Conservation (phyloP, 2,797 vertebrate species). For the Nannoperca obscura region DNA sequence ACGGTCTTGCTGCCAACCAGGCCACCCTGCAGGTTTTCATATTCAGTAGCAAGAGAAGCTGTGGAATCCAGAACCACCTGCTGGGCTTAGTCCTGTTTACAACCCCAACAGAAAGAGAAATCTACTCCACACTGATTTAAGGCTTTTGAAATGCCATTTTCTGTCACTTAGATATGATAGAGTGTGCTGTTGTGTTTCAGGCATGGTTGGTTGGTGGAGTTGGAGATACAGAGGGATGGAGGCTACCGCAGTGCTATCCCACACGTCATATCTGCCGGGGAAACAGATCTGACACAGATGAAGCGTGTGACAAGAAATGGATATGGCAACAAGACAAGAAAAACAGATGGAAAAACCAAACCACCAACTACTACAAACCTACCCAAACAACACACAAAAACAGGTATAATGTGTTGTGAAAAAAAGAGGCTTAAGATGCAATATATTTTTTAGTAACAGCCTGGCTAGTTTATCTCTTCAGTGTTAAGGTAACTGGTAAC, state of each 20-base stretch:
- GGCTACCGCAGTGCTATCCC: conserved; percentile 43
- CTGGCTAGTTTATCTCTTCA: conserved; percentile 12
- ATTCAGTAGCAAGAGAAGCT: conserved; percentile 40
- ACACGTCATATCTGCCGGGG: conserved; percentile 48
- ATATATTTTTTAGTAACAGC: conserved; percentile 6
- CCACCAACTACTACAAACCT: conserved; percentile 11
- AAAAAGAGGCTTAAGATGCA: conserved; percentile 19
- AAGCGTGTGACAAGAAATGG: conserved; percentile 54
- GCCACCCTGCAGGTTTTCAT: conserved; percentile 49
- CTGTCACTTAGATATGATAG: conserved; percentile 69
- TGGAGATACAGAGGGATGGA: conserved; percentile 48
- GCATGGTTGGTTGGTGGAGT: conserved; percentile 45
- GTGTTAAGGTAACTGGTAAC: conserved; percentile 48
- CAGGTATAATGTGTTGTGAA: background rate
- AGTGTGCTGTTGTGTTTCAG: conserved; percentile 60
- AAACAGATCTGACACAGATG: conserved; percentile 63
- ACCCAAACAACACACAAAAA: conserved; percentile 18
- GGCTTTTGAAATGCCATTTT: conserved; percentile 66
- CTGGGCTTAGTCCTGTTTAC: conserved; percentile 57
- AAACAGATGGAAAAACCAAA: conserved; percentile 48
- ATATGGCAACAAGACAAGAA: conserved; percentile 45
- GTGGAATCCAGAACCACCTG: conserved; percentile 52
- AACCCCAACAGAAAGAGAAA: conserved; percentile 52
- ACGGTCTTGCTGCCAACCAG: conserved; percentile 9
- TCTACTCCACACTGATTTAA: conserved; percentile 60